Evolutionary conservation across 2,888 invertebrate species (phyloP).

Genomic region (Tiliacea aurago): DNA sequence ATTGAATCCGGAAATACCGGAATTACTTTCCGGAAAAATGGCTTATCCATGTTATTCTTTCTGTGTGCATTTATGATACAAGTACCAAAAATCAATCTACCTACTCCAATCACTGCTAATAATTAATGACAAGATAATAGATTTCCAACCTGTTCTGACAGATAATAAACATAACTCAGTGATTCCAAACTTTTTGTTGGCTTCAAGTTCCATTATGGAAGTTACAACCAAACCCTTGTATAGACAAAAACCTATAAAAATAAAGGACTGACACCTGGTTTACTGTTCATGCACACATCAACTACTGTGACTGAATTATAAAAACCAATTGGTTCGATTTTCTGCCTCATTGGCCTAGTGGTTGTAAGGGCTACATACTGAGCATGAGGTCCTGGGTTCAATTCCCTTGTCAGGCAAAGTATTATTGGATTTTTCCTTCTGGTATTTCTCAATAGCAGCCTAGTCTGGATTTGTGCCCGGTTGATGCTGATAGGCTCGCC

Average conservation of each 20-base stretch:
- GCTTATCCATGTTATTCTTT: no score
- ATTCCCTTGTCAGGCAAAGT: no score
- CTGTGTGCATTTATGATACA: no score
- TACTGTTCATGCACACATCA: neutral
- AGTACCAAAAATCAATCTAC: no score
- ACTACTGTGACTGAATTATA: neutral
- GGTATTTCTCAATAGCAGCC: no score
- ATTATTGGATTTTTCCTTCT: no score
- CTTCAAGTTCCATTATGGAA: neutral
- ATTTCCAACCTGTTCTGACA: neutral
- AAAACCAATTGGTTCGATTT: neutral
- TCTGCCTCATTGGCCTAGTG: no score
- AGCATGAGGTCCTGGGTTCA: no score
- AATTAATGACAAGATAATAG: neutral
- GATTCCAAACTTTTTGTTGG: neutral
- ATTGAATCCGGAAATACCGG: no score
- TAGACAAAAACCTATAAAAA: neutral
- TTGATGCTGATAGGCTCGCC: neutral
- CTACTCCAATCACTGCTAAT: no score
- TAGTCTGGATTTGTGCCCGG: neutral
- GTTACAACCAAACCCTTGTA: neutral
- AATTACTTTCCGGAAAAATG: no score
- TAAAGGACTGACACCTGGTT: neutral
- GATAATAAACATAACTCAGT: neutral
- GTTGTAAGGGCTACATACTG: no score